Evolutionary conservation across 2,797 vertebrate species (phyloP), one percentile per base, ranked within the genome.

Genomic region (Neomorphus geoffroyi): DNA sequence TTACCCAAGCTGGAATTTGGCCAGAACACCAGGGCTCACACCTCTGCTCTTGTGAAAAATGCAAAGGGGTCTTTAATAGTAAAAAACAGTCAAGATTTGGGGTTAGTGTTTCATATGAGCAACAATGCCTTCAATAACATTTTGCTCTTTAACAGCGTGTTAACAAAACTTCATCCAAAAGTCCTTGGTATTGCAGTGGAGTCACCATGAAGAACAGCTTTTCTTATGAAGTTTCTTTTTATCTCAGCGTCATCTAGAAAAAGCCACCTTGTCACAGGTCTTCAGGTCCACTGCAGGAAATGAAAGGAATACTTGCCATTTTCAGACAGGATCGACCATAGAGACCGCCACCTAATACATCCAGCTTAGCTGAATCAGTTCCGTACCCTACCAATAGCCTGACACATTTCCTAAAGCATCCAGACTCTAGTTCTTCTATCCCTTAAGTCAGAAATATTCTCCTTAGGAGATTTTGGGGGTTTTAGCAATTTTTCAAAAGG

Each of bases 1-100:
- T 97, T 97, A 96, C 85, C 82, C 92, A 88, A 54, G 80, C 88
- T 97, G 97, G 96, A 96, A 96, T 97, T 96, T 69, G 87, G 94
- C 97, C 96, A 97, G 94, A 86, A 96, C 94, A 92, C 74, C 78
- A 81, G 92, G 92, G 93, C 56, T 97, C 92, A 96, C 96, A 97
- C 96, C 96, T 97, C 96, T 93, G 82, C 86, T 88, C 86, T 54
- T 4, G 14, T 86, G 90, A 80, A 94, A 94, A 90, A 77, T 88
- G 93, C 83, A 93, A 92, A 72, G 61, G 84, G 94, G 94, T 93
- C 77, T 91, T 96, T 94, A 93, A 95, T 30, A 37, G 90, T 30
- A 94, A 90, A 82, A 88, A 96, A 79, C 6, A 9, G 80, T 73
- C 85, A 94, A 53, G 80, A 80, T 75, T 83, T 71, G 24, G 90